Percentiles rank a stretch among this genome's conserved stretches.
These are phyloP conservation scores for Zoanthus gigantus DNA, from an alignment of 92 coral and sea anemone species.

Conservation along the genomic window DNA sequence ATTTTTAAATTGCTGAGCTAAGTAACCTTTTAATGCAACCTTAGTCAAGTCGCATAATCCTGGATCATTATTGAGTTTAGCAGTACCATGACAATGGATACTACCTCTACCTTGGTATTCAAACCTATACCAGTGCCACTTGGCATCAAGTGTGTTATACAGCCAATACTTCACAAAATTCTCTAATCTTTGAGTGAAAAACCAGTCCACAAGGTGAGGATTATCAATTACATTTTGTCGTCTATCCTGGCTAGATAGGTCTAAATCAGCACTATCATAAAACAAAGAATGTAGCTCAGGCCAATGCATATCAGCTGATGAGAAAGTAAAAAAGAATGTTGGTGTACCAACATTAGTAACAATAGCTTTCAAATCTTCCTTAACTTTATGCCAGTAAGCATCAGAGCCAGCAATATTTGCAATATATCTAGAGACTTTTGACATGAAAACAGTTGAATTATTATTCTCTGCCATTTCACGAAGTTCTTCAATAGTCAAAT, in stretches of 20 bases:
- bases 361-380: not conserved
- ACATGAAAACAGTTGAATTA: not conserved
- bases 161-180: conserved; percentile 74
- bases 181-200: conserved; percentile 70
- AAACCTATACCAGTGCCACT: conserved; percentile 79
- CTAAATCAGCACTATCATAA: not conserved
- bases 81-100: conserved; percentile 42
- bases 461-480: not conserved
- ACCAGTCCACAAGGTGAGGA: conserved; percentile 77
- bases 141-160: conserved; percentile 64
- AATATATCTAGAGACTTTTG: not conserved
- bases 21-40: conserved; percentile 62
- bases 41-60: conserved; percentile 66
- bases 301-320: not conserved
- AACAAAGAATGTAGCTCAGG: not conserved
- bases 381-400: not conserved
- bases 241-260: conserved; percentile 35
- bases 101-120: conserved; percentile 55
- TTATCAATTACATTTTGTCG: conserved; percentile 69
- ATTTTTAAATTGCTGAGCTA: conserved; percentile 25
- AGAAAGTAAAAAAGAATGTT: not conserved
- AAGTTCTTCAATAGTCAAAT: not conserved
- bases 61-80: conserved; percentile 71
- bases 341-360: not conserved
- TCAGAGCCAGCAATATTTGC: not conserved